Evolutionary conservation across 2,113 vertebrate species (phyloP).

Genomic region (Chloropsis hardwickii): DNA sequence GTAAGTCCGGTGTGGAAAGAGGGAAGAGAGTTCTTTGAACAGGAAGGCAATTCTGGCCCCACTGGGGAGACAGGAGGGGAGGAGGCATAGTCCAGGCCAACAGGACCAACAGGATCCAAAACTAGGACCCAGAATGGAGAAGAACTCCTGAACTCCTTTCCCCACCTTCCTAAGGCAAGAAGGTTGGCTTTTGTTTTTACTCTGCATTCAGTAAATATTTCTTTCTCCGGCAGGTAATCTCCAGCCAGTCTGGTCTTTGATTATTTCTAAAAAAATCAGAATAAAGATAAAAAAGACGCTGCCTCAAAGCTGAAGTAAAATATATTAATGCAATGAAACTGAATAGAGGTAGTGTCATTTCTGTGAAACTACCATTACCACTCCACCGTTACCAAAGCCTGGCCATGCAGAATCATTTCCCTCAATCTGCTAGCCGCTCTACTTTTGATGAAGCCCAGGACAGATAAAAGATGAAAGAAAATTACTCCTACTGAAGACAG

Average conservation of each 20-base stretch:
- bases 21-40: background rate
- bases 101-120: background rate
- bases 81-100: fast-evolving
- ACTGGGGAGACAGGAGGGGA: fast-evolving
- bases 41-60: background rate
- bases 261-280: background rate
- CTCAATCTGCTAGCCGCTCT: background rate
- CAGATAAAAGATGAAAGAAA: background rate
- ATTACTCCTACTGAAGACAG: background rate
- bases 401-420: background rate
- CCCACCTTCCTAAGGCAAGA: background rate
- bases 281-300: background rate
- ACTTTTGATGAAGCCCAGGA: background rate
- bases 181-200: background rate
- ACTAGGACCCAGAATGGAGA: background rate
- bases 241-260: background rate
- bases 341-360: background rate
- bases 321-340: background rate
- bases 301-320: background rate
- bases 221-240: background rate
- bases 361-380: background rate
- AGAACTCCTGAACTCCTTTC: background rate
- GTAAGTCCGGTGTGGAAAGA: background rate
- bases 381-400: background rate
- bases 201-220: background rate